Base-by-base conservation (phyloP, 2,797 vertebrate species). In the Sebastes itinus region DNA sequence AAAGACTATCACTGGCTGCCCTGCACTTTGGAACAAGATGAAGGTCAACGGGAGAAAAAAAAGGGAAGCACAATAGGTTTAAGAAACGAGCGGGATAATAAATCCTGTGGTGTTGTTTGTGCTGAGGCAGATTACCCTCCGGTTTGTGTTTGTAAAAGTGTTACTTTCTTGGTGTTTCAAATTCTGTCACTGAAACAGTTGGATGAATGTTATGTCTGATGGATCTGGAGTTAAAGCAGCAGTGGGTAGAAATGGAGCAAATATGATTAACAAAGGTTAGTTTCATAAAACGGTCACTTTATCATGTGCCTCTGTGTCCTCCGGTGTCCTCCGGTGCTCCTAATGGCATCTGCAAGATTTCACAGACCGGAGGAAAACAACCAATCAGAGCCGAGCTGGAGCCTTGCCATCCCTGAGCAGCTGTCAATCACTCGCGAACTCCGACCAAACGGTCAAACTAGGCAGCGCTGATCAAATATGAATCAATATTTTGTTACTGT, bases 1-100 rank as follows among this genome's bases (percentile, higher is more conserved):
- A 66, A 80, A 76, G 67, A 67, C 52, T 52, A 35, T 32, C 76
- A 62, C 35, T 71, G 59, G 82, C 54, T 74, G 72, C 64, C 7
- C 32, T 55, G 6, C 3, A 11, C 32, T 80, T 35, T 80, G 87
- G 81, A 83, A 73, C 32, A 38, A 66, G 78, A 86, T 89, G 54
- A 78, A 65, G 27, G 72, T 38, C 59, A 72, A 67, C 25, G 25
- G 11, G 58, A 81, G 33, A 42, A 42, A 42, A 66, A 70, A 23
- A 69, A 38, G 18, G 62, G 20, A 70, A 67, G 62, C 23, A 68
- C 77, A 85, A 77, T 42, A 55, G 54, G 20, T 78, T 82, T 62
- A 58, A 46, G 68, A 64, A 80, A 83, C 3, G 58, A 76, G 32
- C 18, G 54, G 16, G 46, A 55, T 55, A 67, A 66, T 71, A 65